Percentiles rank a stretch among this genome's conserved stretches.
phyloP scores from a whole-genome alignment of 2,113 vertebrate species.

The Campylorhamphus procurvoides region DNA sequence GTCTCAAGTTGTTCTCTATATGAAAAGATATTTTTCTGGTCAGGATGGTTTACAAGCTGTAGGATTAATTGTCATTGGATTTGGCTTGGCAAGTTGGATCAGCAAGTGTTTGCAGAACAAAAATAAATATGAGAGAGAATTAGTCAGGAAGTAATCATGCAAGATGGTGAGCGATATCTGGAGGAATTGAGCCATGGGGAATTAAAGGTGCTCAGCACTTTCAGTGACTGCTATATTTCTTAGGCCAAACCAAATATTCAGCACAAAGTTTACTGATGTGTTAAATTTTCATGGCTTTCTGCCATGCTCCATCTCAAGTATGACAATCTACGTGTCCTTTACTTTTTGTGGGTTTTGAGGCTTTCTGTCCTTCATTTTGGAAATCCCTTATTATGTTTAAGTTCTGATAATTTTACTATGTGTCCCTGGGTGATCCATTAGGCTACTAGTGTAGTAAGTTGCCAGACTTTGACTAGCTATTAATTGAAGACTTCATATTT shows the following conservation, averaged over 20 bases:
- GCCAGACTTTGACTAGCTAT: neutral
- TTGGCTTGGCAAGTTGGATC: neutral
- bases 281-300: neutral
- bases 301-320: neutral
- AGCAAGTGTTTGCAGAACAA: neutral
- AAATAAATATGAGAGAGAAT: neutral
- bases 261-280: neutral
- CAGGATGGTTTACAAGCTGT: neutral
- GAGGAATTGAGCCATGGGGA: neutral
- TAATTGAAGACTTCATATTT: neutral
- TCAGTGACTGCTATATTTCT: neutral
- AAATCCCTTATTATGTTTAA: neutral
- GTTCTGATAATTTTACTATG: neutral
- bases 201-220: neutral
- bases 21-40: neutral
- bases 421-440: neutral
- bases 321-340: neutral
- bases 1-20: neutral
- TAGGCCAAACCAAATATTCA: neutral
- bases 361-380: neutral
- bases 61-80: neutral
- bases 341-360: neutral
- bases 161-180: neutral
- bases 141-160: neutral
- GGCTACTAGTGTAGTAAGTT: neutral